Evolutionary conservation across 2,113 vertebrate species (phyloP), one percentile per base, ranked within the genome.

Genomic region (Strix aluco): DNA sequence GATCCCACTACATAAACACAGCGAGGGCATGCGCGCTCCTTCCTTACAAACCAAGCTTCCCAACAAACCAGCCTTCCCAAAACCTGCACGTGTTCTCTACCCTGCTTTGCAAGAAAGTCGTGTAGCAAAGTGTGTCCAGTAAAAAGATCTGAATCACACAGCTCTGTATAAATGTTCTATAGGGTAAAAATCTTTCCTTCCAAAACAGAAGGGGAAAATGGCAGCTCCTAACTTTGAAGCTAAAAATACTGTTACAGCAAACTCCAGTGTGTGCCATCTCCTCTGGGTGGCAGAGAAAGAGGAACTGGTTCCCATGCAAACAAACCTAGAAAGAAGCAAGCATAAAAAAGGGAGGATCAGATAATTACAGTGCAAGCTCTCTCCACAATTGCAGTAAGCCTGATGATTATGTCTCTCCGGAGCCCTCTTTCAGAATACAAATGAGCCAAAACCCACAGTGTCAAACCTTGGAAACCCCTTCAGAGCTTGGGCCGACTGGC

Each of bases 51-150:
- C 11, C 38, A 67, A 51, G 15, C 49, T 44, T 21, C 5, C 5
- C 47, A 27, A 66, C n/a, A 63, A 57, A 44, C 30, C 29, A 51
- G 5, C 34, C 62, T 20, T 13, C 70, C 42, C 82, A 14, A 86
- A 40, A 70, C 17, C 8, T 6, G 7, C 0, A 0, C 3, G 13
- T 32, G n/a, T 36, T 55, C 69, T 63, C 47, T 13, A 34, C 22
- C 11, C n/a, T 25, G 32, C 49, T 66, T 29, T 51, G 36, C 16
- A 54, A 38, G 11, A 30, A 2, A 47, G 18, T 25, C 69, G 25
- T 7, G 4, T 0, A 66, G 55, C 15, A 3, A 66, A 92, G 51
- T 0, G 4, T 10, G 38, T 58, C 2, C 3, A 55, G 71, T n/a
- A 63, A 62, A 81, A 44, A 67, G 26, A 36, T 70, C 32, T 52